phyloP scores from a whole-genome alignment of 1,140 invertebrate genomes.

The Drosophila bocki region DNA sequence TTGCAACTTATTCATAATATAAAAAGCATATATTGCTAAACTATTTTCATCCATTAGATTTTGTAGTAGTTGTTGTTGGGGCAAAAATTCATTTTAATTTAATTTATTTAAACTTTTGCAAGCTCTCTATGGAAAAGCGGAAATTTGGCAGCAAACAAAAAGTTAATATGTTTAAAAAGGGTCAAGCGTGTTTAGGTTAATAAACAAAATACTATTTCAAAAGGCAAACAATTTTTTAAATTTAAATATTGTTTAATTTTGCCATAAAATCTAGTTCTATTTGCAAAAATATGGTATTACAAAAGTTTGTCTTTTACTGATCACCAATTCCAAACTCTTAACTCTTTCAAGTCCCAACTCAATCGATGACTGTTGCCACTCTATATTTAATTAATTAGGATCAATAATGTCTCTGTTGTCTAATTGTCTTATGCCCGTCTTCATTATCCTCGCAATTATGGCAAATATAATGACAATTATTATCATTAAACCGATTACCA shows the following conservation, averaged over 20 bases:
- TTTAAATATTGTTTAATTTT: too few species aligned
- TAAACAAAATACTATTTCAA: not conserved
- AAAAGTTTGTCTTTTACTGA: not conserved
- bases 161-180: not conserved
- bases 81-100: constrained; percentile 13
- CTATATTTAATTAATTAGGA: constrained; percentile 13
- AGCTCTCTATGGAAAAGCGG: not conserved
- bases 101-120: constrained; percentile 1
- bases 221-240: too few species aligned
- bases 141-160: not conserved
- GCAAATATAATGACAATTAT: constrained; percentile 38
- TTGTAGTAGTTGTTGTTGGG: not conserved
- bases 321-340: not conserved
- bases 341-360: not conserved
- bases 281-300: too few species aligned
- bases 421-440: constrained; percentile 13
- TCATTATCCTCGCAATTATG: constrained; percentile 24
- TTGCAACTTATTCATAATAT: constrained; percentile 1
- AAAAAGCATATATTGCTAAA: not conserved
- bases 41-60: not conserved
- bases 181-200: not conserved
- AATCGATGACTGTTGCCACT: not conserved
- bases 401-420: constrained; percentile 9
- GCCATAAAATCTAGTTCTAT: too few species aligned
- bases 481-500: constrained; percentile 21